Percentiles rank a stretch among this genome's conserved stretches.
Evolutionary conservation across 2,797 vertebrate genomes (phyloP).

Genomic region (Ambastaia sidthimunki): DNA sequence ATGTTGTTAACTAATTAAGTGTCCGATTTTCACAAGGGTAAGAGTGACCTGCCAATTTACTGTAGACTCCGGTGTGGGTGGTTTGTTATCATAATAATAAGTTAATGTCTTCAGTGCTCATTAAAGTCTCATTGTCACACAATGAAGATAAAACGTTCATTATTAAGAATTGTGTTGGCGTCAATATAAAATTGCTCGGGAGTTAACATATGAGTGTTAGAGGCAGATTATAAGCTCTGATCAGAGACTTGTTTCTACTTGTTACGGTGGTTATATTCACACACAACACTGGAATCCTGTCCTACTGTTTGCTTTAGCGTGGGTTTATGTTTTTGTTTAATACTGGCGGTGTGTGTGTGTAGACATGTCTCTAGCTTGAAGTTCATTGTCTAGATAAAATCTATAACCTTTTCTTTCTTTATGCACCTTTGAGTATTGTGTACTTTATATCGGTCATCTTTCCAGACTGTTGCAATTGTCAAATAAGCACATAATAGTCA

Average conservation of each 20-base stretch:
- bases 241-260: not conserved
- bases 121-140: constrained; percentile 6
- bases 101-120: not conserved
- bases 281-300: not conserved
- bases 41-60: not conserved
- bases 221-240: not conserved
- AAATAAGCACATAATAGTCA: too few relatives aligned
- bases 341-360: not conserved
- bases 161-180: not conserved
- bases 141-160: not conserved
- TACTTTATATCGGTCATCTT: too few relatives aligned
- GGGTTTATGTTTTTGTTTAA: not conserved
- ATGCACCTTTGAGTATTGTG: too few relatives aligned
- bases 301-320: not conserved
- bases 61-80: not conserved
- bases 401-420: not conserved
- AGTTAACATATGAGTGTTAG: not conserved
- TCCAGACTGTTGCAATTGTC: too few relatives aligned
- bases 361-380: not conserved
- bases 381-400: not conserved
- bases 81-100: too few relatives aligned
- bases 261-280: not conserved
- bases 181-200: not conserved
- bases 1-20: constrained; percentile 53
- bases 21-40: not conserved